A percentile compares a stretch with the other conserved stretches of the same genome.
phyloP scores from a whole-genome alignment of 2,797 vertebrate genomes.

The Tapirus indicus region DNA sequence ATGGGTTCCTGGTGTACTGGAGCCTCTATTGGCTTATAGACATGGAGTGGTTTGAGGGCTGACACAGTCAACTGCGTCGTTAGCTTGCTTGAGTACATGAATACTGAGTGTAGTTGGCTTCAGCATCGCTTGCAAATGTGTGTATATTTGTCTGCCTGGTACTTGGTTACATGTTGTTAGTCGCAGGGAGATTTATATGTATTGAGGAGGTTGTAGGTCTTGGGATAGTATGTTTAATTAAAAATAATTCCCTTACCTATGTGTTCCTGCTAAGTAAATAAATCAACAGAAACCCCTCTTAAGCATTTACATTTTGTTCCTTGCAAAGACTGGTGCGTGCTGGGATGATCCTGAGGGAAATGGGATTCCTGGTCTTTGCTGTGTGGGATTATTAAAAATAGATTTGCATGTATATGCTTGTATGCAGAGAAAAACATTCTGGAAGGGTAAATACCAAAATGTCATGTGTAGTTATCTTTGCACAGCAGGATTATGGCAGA shows the following conservation, averaged over 20 bases:
- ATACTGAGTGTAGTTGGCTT: background rate
- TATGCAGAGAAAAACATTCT: conserved; percentile 35
- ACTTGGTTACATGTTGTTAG: background rate
- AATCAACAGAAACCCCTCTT: conserved; percentile 16
- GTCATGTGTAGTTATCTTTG: background rate
- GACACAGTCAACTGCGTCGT: background rate
- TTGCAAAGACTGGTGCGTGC: background rate
- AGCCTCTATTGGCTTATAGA: background rate
- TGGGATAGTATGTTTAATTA: conserved; percentile 43
- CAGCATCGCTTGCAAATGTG: background rate
- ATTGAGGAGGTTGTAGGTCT: background rate
- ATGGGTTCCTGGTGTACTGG: background rate
- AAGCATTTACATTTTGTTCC: conserved; percentile 36
- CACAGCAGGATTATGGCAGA: background rate
- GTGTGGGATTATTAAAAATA: conserved; percentile 27
- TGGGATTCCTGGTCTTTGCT: conserved; percentile 3
- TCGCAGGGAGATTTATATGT: background rate
- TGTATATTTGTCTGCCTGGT: background rate
- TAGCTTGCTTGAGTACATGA: background rate
- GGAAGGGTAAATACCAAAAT: background rate
- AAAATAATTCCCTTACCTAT: conserved; percentile 45
- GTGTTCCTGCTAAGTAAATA: conserved; percentile 48
- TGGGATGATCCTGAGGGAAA: background rate
- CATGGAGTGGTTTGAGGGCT: background rate
- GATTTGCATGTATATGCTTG: background rate